Conservation (phyloP, 2,797 vertebrate species). For the Mus spretus region DNA sequence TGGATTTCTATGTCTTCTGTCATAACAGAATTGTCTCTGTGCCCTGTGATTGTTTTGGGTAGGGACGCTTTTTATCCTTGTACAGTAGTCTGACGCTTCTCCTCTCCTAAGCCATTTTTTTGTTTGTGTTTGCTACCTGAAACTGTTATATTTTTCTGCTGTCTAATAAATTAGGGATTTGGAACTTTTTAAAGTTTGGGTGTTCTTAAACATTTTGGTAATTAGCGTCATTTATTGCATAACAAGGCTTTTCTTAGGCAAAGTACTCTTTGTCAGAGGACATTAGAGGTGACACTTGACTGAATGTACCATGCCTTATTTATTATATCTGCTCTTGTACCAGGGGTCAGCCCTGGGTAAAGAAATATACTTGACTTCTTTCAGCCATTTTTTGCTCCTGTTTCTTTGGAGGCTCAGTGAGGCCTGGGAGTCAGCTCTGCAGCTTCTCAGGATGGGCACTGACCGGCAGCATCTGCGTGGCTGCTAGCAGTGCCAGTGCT, state of each 20-base stretch:
- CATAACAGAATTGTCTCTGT: conserved; percentile 58
- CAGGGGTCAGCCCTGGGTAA: conserved; percentile 45
- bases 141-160: conserved; percentile 57
- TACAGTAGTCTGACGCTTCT: conserved; percentile 16
- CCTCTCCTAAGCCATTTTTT: background rate
- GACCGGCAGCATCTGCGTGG: background rate
- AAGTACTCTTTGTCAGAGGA: conserved; percentile 12
- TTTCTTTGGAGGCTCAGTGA: background rate
- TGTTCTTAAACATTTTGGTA: conserved; percentile 75
- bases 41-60: conserved; percentile 49
- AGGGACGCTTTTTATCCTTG: conserved; percentile 65
- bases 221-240: conserved; percentile 70
- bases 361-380: conserved; percentile 64
- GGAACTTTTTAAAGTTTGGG: conserved; percentile 70
- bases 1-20: conserved; percentile 69
- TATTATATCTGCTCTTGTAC: conserved; percentile 40
- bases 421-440: background rate
- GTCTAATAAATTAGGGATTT: conserved; percentile 87
- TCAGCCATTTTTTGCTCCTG: conserved; percentile 38
- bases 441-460: background rate
- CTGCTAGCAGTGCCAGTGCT: background rate
- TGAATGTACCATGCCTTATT: conserved; percentile 8
- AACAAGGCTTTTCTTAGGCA: conserved; percentile 60
- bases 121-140: conserved; percentile 63
- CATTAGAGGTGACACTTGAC: conserved; percentile 48